These are phyloP conservation scores for Drymodes brunneopygia DNA, from an alignment of 2,113 vertebrate genomes.

Conservation along the genomic window DNA sequence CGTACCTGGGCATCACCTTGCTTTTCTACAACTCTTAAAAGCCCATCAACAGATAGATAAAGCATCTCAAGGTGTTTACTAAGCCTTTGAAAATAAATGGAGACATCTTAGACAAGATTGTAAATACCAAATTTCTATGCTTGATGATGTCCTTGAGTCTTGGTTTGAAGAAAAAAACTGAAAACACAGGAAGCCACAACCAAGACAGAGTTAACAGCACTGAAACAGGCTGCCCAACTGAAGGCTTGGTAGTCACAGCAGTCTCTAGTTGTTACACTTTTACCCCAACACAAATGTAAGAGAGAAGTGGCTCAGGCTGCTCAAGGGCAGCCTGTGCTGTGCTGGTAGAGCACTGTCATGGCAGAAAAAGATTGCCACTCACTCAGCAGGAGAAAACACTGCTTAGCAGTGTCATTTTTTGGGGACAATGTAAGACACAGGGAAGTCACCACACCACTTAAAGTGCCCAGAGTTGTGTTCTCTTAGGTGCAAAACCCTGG, in stretches of 20 bases:
- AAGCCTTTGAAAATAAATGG: not conserved
- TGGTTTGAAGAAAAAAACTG: not conserved
- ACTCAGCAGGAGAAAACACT: not conserved
- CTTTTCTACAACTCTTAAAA: not conserved
- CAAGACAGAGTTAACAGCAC: not conserved
- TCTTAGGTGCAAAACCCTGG: not conserved
- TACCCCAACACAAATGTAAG: fast-evolving
- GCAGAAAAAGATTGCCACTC: not conserved
- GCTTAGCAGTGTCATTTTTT: not conserved
- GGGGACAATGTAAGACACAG: fast-evolving
- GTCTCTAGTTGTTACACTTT: not conserved
- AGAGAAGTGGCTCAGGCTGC: not conserved
- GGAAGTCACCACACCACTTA: not conserved
- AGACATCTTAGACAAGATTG: fast-evolving
- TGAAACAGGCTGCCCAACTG: not conserved
- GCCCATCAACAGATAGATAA: not conserved
- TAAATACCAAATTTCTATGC: not conserved
- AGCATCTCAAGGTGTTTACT: not conserved
- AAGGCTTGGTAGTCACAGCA: not conserved
- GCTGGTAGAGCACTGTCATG: not conserved
- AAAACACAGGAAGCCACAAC: not conserved
- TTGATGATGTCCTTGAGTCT: not conserved
- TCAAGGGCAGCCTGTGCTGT: not conserved
- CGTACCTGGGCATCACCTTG: not conserved
- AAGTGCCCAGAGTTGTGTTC: fast-evolving